phyloP scores from a whole-genome alignment of 2,113 vertebrate species.

The Cranoglanis bouderius region DNA sequence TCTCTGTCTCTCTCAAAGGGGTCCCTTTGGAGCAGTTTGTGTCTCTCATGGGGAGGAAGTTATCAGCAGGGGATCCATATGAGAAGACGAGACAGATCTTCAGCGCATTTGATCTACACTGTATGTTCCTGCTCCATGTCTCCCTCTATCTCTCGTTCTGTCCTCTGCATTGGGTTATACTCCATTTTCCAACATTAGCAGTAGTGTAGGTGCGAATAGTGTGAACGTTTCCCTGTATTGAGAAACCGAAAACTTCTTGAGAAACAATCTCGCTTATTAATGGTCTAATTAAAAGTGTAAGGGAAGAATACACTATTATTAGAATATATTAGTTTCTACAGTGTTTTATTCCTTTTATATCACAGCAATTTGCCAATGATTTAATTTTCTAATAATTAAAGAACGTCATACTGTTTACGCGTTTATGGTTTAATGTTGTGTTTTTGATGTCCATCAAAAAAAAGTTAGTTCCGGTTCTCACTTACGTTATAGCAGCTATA shows the following conservation, averaged over 20 bases:
- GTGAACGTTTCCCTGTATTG: background rate
- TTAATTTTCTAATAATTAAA: background rate
- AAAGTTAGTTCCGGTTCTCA: background rate
- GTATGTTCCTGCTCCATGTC: background rate
- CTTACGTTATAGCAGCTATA: background rate
- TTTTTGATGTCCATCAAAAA: background rate
- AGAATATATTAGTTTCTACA: background rate
- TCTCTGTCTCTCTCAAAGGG: constrained; percentile 46
- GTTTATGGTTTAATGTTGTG: background rate
- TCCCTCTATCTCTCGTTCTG: constrained; percentile 11
- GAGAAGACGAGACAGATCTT: constrained; percentile 72
- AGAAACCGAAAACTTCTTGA: background rate
- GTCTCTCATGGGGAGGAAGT: constrained; percentile 66
- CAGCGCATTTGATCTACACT: constrained; percentile 66
- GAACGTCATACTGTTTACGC: too few species aligned
- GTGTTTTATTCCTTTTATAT: background rate
- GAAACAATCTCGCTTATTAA: background rate
- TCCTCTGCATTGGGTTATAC: constrained; percentile 25
- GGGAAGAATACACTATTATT: background rate
- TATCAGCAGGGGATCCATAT: constrained; percentile 57
- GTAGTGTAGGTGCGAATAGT: background rate
- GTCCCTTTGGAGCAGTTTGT: constrained; percentile 67
- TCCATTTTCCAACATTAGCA: background rate
- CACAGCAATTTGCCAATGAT: background rate
- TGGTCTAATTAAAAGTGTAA: too few species aligned